Evolutionary conservation across 2,888 invertebrate species (phyloP), one percentile per base, ranked within the genome.

Genomic region (Chalcosyrphus nemorum): DNA sequence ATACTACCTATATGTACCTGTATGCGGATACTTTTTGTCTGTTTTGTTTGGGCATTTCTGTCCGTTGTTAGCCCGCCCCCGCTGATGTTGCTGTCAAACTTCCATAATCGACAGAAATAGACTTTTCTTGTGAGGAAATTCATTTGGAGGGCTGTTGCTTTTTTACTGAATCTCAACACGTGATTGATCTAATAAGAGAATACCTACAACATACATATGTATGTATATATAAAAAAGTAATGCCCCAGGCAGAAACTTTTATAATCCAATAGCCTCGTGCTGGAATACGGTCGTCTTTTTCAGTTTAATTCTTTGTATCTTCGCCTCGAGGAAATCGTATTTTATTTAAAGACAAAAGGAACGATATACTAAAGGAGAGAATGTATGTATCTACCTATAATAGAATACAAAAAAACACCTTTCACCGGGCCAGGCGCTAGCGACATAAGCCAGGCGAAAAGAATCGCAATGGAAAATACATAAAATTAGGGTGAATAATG

Each of bases 391-490:
- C n/a, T 45, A 66, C 38, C 24, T 45, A 66, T 29, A 71, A 19
- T n/a, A n/a, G n/a, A n/a, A n/a, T n/a, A 80, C 32, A 86, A 86
- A 56, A 63, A 72, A 81, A 75, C 77, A 77, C 75, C 66, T 65
- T 65, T 65, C 54, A 74, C 63, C 74, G 19, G 17, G 17, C 24
- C 74, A 17, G 17, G 17, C 24, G 35, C 52, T 41, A 54, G 35
- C 56, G 82, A 81, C 86, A 87, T 80, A 70, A 74, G 21, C 19
- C 52, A 13, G 59, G 6, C 7, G 56, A 35, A 65, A 63, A 86
- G 81, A 81, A 72, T 61, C 82, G 86, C 82, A 85, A 78, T 87
- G 78, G 81, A 63, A 75, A 82, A 75, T 61, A 57, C 21, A 61
- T 17, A 63, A 74, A 74, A 65, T 74, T 68, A 45, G 65, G 38